Conservation (phyloP, 2,888 invertebrate species). For the Loripinus fragilis region DNA sequence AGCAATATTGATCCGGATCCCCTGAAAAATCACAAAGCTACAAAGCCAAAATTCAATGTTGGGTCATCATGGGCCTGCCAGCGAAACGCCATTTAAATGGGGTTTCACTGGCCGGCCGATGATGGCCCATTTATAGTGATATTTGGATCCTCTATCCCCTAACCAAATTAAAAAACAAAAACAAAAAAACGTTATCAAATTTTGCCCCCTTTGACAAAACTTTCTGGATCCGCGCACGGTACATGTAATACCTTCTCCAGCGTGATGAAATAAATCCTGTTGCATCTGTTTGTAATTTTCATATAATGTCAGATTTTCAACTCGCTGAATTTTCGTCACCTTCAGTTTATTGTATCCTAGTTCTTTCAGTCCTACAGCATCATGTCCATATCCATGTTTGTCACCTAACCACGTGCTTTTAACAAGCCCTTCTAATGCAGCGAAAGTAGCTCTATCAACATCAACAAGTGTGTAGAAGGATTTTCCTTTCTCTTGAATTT, state of each 20-base stretch:
- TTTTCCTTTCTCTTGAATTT: constrained; percentile 32
- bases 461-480: constrained; percentile 23
- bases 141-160: too few species aligned
- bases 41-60: too few species aligned
- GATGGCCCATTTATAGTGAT: too few species aligned
- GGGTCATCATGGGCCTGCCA: too few species aligned
- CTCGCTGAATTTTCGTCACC: constrained; percentile 66
- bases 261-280: constrained; percentile 60
- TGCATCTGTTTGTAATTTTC: constrained; percentile 60
- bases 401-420: constrained; percentile 60
- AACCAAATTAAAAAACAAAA: too few species aligned
- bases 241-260: constrained; percentile 40
- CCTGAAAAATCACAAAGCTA: too few species aligned
- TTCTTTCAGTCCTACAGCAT: constrained; percentile 58
- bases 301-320: constrained; percentile 71
- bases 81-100: too few species aligned
- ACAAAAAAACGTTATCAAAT: too few species aligned
- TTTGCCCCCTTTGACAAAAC: too few species aligned
- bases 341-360: constrained; percentile 51
- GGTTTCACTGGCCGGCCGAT: too few species aligned
- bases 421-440: constrained; percentile 58
- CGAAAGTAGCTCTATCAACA: constrained; percentile 51
- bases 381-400: constrained; percentile 65
- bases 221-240: too few species aligned
- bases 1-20: too few species aligned